phyloP scores from a whole-genome alignment of 2,888 invertebrate genomes.

The Aleiodes leptofemur region DNA sequence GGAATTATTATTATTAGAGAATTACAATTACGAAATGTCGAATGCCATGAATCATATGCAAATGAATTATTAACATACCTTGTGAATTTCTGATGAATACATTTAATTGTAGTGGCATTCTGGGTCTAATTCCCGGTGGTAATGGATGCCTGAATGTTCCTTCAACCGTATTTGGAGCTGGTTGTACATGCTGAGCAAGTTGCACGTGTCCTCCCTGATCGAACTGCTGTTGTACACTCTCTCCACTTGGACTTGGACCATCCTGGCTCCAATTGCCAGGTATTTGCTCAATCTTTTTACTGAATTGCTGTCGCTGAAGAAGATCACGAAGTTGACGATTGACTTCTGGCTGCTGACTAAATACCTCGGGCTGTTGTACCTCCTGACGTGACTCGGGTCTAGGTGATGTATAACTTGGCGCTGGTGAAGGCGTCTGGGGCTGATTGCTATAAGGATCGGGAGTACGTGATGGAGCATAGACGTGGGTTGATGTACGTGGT shows the following conservation, averaged over 20 bases:
- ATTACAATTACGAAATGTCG: neutral
- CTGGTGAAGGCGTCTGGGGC: slow-evolving; percentile 74
- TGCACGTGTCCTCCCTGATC: slow-evolving; percentile 64
- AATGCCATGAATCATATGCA: neutral
- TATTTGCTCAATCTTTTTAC: slow-evolving; percentile 78
- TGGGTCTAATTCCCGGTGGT: slow-evolving; percentile 79
- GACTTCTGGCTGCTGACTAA: slow-evolving; percentile 77
- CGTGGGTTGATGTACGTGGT: slow-evolving; percentile 72
- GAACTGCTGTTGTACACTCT: slow-evolving; percentile 64
- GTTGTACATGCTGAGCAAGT: slow-evolving; percentile 65
- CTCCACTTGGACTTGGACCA: slow-evolving; percentile 62
- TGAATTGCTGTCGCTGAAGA: slow-evolving; percentile 85
- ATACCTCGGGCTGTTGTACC: slow-evolving; percentile 60
- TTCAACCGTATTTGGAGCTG: slow-evolving; percentile 74
- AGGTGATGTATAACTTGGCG: slow-evolving; percentile 76
- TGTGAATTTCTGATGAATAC: slow-evolving; percentile 69
- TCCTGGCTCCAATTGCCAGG: slow-evolving; percentile 69
- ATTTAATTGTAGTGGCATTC: slow-evolving; percentile 74
- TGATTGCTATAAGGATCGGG: slow-evolving; percentile 73
- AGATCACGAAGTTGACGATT: slow-evolving; percentile 88
- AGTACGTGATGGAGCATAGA: slow-evolving; percentile 73
- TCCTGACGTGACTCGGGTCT: slow-evolving; percentile 69
- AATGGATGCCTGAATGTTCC: slow-evolving; percentile 84
- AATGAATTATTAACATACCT: slow-evolving; percentile 58
- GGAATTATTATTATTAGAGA: slow-evolving; percentile 38